Evolutionary conservation across 2,113 vertebrate species (phyloP), one percentile per base, ranked within the genome.

Genomic region (Emydura subglobosa): DNA sequence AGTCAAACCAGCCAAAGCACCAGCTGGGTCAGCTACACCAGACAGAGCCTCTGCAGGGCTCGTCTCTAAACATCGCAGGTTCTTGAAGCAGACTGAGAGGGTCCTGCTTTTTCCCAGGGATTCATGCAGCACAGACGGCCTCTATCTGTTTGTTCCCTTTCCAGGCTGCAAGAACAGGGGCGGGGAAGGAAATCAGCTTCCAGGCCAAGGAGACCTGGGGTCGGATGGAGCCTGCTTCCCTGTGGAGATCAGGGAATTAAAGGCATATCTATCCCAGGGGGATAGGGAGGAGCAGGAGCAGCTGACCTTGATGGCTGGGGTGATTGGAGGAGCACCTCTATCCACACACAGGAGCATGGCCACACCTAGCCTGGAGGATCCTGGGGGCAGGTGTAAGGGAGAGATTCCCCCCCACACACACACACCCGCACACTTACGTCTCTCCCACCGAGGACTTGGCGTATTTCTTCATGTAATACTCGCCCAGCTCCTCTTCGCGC

Each of bases 401-500:
- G 34, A 49, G 13, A 22, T 14, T 19, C 13, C 51, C 78, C 78
- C 21, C 53, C 12, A 0, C 42, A 1, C 47, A 29, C 29, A 57
- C 79, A 31, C 65, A 3, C 79, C 39, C 10, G 19, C 68, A 6
- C 42, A 98, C 98, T 99, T 97, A 99, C 99, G 99, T 99, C 88
- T 99, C 99, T 7, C 99, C 99, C 84, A 98, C 98, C 0, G 99
- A 99, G 0, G 99, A 98, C 94, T 99, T 99, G 93, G 99, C 99
- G 0, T 99, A 99, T 95, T 99, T 99, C 95, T 99, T 99, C 99
- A 99, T 99, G 97, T 99, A 99, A 94, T 99, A 99, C 89, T 99
- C 99, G 5, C 99, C 99, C 93, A 99, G 94, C 7, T 99, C 99
- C 96, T 99, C 99, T 88, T 99, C 99, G 39, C 99, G 98, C 89